Base-by-base conservation (phyloP, 2,888 invertebrate species). In the Parthenolecanium corni region DNA sequence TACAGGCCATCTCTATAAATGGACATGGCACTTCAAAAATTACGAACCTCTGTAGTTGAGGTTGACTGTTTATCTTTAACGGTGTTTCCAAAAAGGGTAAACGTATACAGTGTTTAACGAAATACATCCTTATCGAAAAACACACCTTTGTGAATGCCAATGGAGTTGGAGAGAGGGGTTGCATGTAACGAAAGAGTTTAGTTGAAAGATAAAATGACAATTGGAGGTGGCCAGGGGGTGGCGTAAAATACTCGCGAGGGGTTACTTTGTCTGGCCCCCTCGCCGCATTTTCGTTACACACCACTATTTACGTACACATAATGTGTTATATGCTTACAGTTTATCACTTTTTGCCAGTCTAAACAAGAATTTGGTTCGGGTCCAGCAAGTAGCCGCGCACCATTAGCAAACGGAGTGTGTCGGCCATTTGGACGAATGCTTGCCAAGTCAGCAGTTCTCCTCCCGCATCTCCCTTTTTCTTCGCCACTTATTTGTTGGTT, bases 271-370 rank as follows among this genome's bases (percentile, higher is more conserved):
- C 31, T 31, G 5, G 31, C 31, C 31, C 31, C 9, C 31, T 9
- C 31, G 5, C 9, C 31, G 4, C 31, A 6, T 31, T 31, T 4
- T 31, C 31, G 49, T 38, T 61, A 49, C 38, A 49, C 51, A 23
- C 38, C 25, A 51, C 38, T 47, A 38, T 46, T 36, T 49, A 46
- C 47, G 46, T 49, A n/a, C 25, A 31, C 24, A 25, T 24, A 47
- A 24, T 47, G 47, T 44, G 31, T 38, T 61, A 61, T 61, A 61
- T 49, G 38, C 61, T 61, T 38, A 49, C 61, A 63, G 64, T 67
- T 67, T 66, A 67, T 67, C 66, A 66, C 67, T 67, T 67, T 67
- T 67, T 67, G 65, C 66, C 67, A 63, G 67, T 65, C 67, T 66
- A 67, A 67, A 67, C 67, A 67, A 61, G 61, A 61, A 67, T 67